These are phyloP conservation scores for Xestia ashworthii DNA, from an alignment of 2,888 invertebrate genomes.

Conservation along the genomic window DNA sequence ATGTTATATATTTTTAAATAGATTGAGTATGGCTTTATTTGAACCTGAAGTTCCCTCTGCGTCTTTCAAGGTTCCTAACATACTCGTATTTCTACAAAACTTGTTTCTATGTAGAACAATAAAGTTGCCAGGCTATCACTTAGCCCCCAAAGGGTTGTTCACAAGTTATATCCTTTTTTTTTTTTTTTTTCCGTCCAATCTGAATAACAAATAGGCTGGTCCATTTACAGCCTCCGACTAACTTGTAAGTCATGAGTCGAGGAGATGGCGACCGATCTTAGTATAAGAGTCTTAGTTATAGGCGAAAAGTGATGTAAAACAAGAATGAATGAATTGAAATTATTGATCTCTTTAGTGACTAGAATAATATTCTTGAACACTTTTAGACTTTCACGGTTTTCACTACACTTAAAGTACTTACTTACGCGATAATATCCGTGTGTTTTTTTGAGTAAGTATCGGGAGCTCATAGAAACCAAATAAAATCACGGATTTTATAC, in stretches of 20 bases:
- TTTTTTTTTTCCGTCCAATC: slow-evolving; percentile 63
- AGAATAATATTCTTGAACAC: too few relatives aligned
- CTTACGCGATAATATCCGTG: too few relatives aligned
- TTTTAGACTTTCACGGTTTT: too few relatives aligned
- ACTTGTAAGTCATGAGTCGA: slow-evolving; percentile 55
- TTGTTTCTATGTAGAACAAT: slow-evolving; percentile 21
- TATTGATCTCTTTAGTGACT: too few relatives aligned
- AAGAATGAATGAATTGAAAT: neutral
- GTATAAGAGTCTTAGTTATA: neutral
- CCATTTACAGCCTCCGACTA: slow-evolving; percentile 56
- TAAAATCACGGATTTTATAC: too few relatives aligned
- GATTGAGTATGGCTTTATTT: neutral
- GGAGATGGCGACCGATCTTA: slow-evolving; percentile 42
- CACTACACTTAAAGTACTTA: too few relatives aligned
- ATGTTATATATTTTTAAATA: neutral
- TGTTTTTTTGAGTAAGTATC: too few relatives aligned
- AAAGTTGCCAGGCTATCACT: slow-evolving; percentile 48
- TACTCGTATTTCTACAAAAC: neutral
- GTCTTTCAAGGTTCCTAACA: neutral
- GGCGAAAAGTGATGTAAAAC: neutral
- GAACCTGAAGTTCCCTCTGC: neutral
- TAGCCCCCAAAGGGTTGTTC: slow-evolving; percentile 65
- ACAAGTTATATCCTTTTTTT: slow-evolving; percentile 49
- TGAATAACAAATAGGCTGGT: slow-evolving; percentile 72
- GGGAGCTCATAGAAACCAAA: too few relatives aligned